Evolutionary conservation across 2,888 invertebrate species (phyloP).

Genomic region (Pachydiplax longipennis): DNA sequence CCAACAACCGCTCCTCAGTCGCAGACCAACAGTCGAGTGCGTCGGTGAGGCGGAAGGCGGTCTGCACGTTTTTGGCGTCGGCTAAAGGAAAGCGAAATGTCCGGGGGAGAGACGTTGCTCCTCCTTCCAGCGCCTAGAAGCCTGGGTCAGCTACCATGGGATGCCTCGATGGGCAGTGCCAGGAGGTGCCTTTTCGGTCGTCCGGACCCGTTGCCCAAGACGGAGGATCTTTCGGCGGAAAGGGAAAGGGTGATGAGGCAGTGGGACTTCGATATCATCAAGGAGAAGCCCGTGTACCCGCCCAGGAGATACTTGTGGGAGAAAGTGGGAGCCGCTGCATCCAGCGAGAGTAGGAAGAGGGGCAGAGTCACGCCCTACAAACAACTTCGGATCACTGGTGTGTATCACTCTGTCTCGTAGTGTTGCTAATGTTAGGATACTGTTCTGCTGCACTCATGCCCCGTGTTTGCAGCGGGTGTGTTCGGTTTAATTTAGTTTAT

Average conservation of each 20-base stretch:
- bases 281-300: neutral
- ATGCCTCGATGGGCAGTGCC: neutral
- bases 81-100: neutral
- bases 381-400: conserved; percentile 12
- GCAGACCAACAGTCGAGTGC: neutral
- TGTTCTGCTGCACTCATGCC: neutral
- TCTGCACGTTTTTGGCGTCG: too few relatives aligned
- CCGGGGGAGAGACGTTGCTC: neutral
- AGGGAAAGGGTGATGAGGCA: neutral
- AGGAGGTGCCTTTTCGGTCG: neutral
- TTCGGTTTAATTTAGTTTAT: too few relatives aligned
- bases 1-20: neutral
- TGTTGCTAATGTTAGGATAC: neutral
- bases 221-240: neutral
- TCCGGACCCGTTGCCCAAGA: neutral
- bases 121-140: neutral
- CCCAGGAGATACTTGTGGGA: neutral
- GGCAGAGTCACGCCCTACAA: neutral
- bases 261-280: neutral
- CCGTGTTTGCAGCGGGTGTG: too few relatives aligned
- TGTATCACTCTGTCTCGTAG: neutral
- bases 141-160: neutral
- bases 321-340: neutral
- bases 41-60: too few relatives aligned
- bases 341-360: neutral